A percentile compares a stretch with the other conserved stretches of the same genome.
Evolutionary conservation across 2,888 invertebrate genomes (phyloP).

Genomic region (Anaspis maculata): DNA sequence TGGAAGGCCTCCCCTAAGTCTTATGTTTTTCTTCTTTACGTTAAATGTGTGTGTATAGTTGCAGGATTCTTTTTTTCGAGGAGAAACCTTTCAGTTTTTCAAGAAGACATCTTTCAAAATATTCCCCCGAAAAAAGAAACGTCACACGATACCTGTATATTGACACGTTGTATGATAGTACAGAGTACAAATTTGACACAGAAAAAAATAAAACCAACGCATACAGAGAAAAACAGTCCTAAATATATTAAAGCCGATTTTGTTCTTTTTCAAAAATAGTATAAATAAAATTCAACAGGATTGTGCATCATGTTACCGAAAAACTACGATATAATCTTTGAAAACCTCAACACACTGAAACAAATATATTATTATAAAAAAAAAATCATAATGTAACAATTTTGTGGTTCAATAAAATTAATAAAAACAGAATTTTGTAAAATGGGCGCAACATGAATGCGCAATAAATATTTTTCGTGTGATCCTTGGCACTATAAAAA

Average conservation of each 20-base stretch:
- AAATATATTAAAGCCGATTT: too few species aligned
- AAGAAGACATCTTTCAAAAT: neutral
- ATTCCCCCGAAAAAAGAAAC: neutral
- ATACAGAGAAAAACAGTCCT: too few species aligned
- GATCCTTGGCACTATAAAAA: slow-evolving; percentile 13
- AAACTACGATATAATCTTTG: too few species aligned
- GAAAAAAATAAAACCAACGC: too few species aligned
- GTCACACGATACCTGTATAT: neutral
- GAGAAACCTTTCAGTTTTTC: neutral
- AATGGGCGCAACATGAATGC: neutral
- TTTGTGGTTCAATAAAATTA: neutral
- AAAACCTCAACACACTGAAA: too few species aligned
- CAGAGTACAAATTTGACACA: too few species aligned
- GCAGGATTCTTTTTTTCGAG: neutral
- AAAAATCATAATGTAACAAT: too few species aligned
- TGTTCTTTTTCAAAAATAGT: too few species aligned
- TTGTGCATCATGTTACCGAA: too few species aligned
- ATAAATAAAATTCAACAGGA: too few species aligned
- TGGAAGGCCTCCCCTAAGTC: slow-evolving; percentile 40
- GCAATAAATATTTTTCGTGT: neutral
- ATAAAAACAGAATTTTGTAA: too few species aligned
- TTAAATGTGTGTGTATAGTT: slow-evolving; percentile 7
- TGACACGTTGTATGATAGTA: neutral
- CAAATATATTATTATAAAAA: too few species aligned
- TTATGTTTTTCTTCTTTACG: slow-evolving; percentile 22